These are phyloP conservation scores for Polydrusus tereticollis DNA, from an alignment of 2,888 invertebrate genomes.

Conservation along the genomic window DNA sequence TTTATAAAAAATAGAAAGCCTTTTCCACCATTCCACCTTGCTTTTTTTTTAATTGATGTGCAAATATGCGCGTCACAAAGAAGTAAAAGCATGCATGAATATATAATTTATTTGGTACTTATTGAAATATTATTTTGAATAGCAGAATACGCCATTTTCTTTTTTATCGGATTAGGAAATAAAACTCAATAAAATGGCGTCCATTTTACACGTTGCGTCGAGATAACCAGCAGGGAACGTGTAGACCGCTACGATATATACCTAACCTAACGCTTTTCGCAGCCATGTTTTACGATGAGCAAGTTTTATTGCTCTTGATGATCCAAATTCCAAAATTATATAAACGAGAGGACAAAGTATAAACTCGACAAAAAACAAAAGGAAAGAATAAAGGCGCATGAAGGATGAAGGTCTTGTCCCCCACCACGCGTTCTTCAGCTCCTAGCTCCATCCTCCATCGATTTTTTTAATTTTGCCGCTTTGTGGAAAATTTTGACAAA, in stretches of 20 bases:
- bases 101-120: too few species aligned
- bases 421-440: background rate
- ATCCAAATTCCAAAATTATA: background rate
- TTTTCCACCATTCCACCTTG: too few species aligned
- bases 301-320: background rate
- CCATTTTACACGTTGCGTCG: background rate
- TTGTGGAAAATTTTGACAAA: background rate
- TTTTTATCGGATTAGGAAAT: too few species aligned
- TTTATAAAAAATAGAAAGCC: too few species aligned
- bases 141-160: too few species aligned
- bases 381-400: too few species aligned
- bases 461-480: conserved; percentile 22
- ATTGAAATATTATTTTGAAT: too few species aligned
- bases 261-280: background rate
- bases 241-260: background rate
- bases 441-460: background rate
- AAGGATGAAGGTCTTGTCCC: background rate
- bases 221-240: background rate
- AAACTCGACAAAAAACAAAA: background rate
- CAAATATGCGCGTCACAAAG: too few species aligned
- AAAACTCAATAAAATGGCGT: background rate
- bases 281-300: background rate
- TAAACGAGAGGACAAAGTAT: background rate
- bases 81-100: too few species aligned
- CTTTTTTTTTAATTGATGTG: too few species aligned